Evolutionary conservation across 2,113 vertebrate genomes (phyloP).

Genomic region (Mesembrinibis cayennensis): DNA sequence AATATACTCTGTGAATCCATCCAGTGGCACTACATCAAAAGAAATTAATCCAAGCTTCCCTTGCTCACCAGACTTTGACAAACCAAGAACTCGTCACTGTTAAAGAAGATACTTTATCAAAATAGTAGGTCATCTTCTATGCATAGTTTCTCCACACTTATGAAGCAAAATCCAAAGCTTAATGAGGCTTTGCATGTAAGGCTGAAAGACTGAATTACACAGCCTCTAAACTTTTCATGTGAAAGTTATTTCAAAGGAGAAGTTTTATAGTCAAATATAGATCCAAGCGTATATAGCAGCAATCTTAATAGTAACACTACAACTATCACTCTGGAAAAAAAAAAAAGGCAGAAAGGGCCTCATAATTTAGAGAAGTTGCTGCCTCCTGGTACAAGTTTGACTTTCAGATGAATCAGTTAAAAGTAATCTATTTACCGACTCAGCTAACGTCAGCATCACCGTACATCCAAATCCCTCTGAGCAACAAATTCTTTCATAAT

Average conservation of each 20-base stretch:
- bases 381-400: not conserved
- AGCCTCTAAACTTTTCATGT: not conserved
- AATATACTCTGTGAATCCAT: not conserved
- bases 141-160: not conserved
- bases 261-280: not conserved
- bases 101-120: not conserved
- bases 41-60: not conserved
- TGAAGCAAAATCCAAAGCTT: not conserved
- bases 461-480: not conserved
- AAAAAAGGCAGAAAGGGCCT: not conserved
- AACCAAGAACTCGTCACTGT: not conserved
- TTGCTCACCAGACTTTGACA: not conserved
- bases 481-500: not conserved
- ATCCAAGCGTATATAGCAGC: not conserved
- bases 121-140: not conserved
- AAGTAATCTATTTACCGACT: not conserved
- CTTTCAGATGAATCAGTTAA: not conserved
- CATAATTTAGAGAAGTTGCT: not conserved
- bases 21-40: not conserved
- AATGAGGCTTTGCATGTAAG: not conserved
- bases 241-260: not conserved
- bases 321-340: not conserved
- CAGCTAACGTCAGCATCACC: not conserved
- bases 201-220: not conserved
- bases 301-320: not conserved